phyloP scores from a whole-genome alignment of 2,888 invertebrate species.

The Heliconius charithonia region DNA sequence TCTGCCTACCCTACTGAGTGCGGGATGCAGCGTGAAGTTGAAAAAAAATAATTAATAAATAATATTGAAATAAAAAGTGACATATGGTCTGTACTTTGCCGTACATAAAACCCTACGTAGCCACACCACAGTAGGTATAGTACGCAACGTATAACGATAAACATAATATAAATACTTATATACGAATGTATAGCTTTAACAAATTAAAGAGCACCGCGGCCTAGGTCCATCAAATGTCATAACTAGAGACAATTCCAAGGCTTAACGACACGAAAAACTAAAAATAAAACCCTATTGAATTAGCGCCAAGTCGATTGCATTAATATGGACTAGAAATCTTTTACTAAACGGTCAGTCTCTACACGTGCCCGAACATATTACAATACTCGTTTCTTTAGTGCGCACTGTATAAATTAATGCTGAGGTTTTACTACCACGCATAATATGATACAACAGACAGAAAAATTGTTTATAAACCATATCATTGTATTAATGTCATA shows the following conservation, averaged over 20 bases:
- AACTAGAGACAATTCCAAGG: conserved; percentile 46
- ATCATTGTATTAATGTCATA: conserved; percentile 18
- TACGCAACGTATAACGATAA: neutral
- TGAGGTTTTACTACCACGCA: conserved; percentile 15
- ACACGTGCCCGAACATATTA: conserved; percentile 23
- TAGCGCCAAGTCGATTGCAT: conserved; percentile 60
- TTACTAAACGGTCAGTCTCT: conserved; percentile 27
- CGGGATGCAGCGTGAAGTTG: too few species aligned
- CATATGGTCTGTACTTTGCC: too few species aligned
- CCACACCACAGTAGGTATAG: neutral
- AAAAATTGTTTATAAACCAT: conserved; percentile 30
- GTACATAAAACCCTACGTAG: neutral
- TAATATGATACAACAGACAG: conserved; percentile 2
- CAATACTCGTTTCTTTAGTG: conserved; percentile 8
- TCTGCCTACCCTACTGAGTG: too few species aligned
- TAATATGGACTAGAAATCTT: conserved; percentile 52
- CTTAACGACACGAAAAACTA: conserved; percentile 48
- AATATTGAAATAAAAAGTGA: too few species aligned
- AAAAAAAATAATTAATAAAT: too few species aligned
- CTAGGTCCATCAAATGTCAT: conserved; percentile 21
- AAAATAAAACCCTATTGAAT: conserved; percentile 59
- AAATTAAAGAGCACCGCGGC: neutral
- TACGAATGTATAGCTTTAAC: neutral
- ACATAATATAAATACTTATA: too few species aligned
- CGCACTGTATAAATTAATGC: conserved; percentile 17